Percentiles rank a stretch among this genome's conserved stretches.
Conservation (phyloP, 30 jellyfish, hydroid and myxozoan species). For the Haliclystus octoradiatus region DNA sequence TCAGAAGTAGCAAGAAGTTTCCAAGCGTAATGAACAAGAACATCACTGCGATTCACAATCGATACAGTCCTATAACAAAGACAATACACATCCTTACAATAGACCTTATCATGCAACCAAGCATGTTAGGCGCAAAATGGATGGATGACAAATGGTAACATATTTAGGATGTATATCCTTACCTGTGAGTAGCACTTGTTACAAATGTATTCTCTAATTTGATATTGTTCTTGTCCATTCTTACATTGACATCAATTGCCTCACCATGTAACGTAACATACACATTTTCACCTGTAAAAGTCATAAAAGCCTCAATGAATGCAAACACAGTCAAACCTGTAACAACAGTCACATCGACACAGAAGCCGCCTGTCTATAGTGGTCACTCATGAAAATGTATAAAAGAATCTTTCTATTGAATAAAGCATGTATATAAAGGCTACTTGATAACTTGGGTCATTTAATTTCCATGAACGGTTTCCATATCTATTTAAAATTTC, state of each 20-base stretch:
- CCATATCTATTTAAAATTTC: no score
- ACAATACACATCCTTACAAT: no score
- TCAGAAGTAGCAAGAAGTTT: slow-evolving; percentile 76
- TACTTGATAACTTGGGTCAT: no score
- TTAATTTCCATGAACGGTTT: no score
- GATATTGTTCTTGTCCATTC: slow-evolving; percentile 80
- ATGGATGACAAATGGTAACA: background rate
- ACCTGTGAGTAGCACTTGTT: slow-evolving; percentile 97
- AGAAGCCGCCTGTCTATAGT: no score
- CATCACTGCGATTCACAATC: slow-evolving; percentile 68
- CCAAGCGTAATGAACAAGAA: slow-evolving; percentile 89
- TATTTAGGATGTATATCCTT: background rate
- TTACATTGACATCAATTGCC: slow-evolving; percentile 72
- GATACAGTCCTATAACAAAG: slow-evolving; percentile 51
- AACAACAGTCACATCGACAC: no score
- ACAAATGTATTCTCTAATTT: slow-evolving; percentile 79
- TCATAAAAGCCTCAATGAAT: no score
- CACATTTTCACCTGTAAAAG: slow-evolving; percentile 60
- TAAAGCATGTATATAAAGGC: no score
- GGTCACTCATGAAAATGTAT: no score
- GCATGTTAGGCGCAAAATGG: background rate
- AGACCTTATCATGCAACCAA: no score
- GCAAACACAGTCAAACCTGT: no score
- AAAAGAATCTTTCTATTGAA: no score
- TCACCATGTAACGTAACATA: slow-evolving; percentile 72